Conservation (phyloP, 2,113 vertebrate genomes). For the Himantopus leucocephalus region DNA sequence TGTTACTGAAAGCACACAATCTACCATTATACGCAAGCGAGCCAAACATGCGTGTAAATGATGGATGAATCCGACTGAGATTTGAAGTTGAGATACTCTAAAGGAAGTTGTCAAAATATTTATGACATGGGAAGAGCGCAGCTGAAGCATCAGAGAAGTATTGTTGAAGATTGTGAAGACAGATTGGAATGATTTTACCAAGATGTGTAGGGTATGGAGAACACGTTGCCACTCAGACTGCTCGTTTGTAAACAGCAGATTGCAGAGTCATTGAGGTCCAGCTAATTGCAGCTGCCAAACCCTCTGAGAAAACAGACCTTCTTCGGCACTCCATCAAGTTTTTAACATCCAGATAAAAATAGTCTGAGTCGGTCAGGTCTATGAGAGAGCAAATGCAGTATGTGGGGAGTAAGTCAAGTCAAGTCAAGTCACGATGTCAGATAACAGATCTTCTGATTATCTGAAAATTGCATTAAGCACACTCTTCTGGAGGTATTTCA, state of each 20-base stretch:
- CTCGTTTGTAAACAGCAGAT: constrained; percentile 7
- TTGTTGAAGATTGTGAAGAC: not conserved
- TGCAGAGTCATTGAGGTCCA: not conserved
- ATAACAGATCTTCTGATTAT: not conserved
- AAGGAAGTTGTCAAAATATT: constrained; percentile 50
- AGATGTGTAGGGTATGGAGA: not conserved
- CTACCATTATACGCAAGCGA: not conserved
- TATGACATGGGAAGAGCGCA: not conserved
- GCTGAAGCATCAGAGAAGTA: not conserved
- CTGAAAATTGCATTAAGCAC: not conserved
- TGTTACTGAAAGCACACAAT: not conserved
- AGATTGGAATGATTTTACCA: not conserved
- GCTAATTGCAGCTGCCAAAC: constrained; percentile 1
- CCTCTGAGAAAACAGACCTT: not conserved
- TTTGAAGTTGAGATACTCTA: not conserved
- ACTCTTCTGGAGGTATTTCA: not conserved
- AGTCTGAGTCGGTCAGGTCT: not conserved
- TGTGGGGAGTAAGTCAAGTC: not conserved
- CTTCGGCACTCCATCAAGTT: not conserved
- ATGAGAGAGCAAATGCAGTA: not conserved
- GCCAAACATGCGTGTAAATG: not conserved
- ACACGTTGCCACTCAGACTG: not conserved
- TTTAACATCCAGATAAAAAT: not conserved
- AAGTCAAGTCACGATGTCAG: not conserved
- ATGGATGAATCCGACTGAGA: not conserved